Conservation (phyloP, 2,113 vertebrate genomes). For the Pluvialis apricaria region DNA sequence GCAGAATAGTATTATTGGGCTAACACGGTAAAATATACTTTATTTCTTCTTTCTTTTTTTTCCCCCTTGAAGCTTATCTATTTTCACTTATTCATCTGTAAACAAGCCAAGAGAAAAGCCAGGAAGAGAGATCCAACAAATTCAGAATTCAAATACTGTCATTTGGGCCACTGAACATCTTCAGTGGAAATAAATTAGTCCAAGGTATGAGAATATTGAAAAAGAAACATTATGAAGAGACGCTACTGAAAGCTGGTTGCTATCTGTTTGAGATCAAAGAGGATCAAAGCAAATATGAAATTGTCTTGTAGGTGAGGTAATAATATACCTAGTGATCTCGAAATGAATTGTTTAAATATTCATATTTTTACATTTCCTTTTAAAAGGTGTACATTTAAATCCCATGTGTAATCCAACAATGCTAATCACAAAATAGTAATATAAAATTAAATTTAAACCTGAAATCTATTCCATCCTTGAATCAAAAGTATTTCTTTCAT, state of each 20-base stretch:
- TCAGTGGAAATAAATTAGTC: neutral
- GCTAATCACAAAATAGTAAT: neutral
- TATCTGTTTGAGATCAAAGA: neutral
- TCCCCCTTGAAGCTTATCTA: neutral
- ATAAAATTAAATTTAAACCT: neutral
- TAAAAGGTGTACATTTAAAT: neutral
- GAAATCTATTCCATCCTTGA: neutral
- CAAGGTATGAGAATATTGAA: neutral
- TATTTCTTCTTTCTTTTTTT: neutral
- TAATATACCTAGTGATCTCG: neutral
- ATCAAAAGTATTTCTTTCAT: neutral
- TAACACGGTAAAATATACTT: neutral
- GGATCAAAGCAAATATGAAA: constrained; percentile 15
- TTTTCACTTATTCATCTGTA: neutral
- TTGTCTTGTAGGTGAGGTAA: neutral
- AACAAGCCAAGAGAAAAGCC: neutral
- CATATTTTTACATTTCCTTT: neutral
- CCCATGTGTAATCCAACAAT: neutral
- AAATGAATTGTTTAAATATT: neutral
- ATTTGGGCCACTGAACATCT: neutral
- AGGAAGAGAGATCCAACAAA: neutral
- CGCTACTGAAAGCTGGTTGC: neutral
- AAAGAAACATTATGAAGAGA: neutral
- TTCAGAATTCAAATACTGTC: neutral
- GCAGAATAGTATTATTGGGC: neutral